These are phyloP conservation scores for Acrocyrtus sp. DNA, from an alignment of 2,888 invertebrate species.

Conservation along the genomic window DNA sequence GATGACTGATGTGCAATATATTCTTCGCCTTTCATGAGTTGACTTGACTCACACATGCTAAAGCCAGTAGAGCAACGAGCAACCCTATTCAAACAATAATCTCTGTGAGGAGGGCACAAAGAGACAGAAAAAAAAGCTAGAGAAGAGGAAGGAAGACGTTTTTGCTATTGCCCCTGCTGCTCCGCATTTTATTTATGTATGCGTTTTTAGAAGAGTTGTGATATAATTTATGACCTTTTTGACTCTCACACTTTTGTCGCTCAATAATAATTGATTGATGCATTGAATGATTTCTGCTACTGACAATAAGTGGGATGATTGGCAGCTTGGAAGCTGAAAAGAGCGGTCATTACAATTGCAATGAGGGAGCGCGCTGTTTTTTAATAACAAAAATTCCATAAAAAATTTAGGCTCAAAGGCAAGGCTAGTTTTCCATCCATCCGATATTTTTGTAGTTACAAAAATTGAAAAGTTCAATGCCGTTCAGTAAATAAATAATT, in stretches of 20 bases:
- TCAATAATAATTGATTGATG: constrained; percentile 41
- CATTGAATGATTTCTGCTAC: constrained; percentile 24
- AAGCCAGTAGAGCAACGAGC: constrained; percentile 21
- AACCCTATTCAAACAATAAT: constrained; percentile 33
- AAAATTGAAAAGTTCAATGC: no score
- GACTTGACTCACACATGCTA: constrained; percentile 41
- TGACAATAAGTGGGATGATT: no score
- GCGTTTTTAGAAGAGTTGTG: constrained; percentile 29
- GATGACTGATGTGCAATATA: constrained; percentile 53
- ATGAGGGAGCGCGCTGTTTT: no score
- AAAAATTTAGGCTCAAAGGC: no score
- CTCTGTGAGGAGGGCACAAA: constrained; percentile 18
- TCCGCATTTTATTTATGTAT: constrained; percentile 2
- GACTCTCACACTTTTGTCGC: constrained; percentile 48
- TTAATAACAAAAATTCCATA: no score
- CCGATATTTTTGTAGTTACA: no score
- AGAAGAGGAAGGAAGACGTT: constrained; percentile 15
- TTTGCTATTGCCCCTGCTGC: background rate
- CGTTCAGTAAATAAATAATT: no score
- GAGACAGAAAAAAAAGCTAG: constrained; percentile 8
- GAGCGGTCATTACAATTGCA: no score
- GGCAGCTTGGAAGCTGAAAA: no score
- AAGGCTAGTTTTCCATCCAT: no score
- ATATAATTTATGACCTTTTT: constrained; percentile 58
- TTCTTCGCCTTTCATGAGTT: constrained; percentile 44